Conservation (phyloP, 2,888 invertebrate species). For the Scrobipalpa costella region DNA sequence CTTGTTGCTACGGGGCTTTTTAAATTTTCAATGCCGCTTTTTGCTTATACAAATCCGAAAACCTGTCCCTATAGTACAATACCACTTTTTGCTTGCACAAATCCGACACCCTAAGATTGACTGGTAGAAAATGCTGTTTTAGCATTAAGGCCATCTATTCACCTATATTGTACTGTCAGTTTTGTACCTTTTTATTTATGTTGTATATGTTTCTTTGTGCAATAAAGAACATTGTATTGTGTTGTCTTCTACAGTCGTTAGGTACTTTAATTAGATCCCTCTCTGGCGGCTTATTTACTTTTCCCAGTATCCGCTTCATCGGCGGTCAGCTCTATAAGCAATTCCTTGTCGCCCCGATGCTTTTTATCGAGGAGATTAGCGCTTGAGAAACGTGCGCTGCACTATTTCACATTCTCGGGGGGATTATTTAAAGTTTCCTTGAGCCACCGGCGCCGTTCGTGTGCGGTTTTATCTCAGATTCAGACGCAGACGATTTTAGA, state of each 20-base stretch:
- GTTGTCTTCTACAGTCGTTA: not conserved
- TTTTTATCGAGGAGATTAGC: slow-evolving; percentile 64
- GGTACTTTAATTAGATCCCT: slow-evolving; percentile 9
- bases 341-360: slow-evolving; percentile 47
- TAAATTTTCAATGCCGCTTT: too few relatives aligned
- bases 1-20: too few relatives aligned
- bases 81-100: too few relatives aligned
- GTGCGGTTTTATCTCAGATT: slow-evolving; percentile 46
- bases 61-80: too few relatives aligned
- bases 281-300: not conserved
- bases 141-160: too few relatives aligned
- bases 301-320: slow-evolving; percentile 60
- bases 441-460: slow-evolving; percentile 41
- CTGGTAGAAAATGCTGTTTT: too few relatives aligned
- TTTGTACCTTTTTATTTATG: too few relatives aligned
- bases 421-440: slow-evolving; percentile 63
- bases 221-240: too few relatives aligned
- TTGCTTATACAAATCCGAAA: too few relatives aligned
- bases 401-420: slow-evolving; percentile 57
- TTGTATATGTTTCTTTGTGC: too few relatives aligned
- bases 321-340: slow-evolving; percentile 62
- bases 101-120: too few relatives aligned
- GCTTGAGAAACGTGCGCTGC: slow-evolving; percentile 50
- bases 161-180: too few relatives aligned
- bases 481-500: slow-evolving; percentile 39